Evolutionary conservation across 2,797 vertebrate species (phyloP).

Genomic region (Hyperoplus lanceolatus): DNA sequence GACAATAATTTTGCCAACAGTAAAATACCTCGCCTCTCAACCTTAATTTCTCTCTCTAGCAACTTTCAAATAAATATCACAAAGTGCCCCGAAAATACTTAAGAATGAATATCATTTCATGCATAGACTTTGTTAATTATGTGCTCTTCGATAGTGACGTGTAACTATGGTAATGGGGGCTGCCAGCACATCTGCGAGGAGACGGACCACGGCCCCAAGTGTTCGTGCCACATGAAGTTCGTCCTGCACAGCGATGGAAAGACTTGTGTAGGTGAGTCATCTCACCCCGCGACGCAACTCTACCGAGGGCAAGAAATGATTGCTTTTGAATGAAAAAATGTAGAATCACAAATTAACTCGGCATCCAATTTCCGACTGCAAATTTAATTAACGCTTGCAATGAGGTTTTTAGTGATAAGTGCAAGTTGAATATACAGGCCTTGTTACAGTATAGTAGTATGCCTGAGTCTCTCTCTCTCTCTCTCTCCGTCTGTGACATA

Average conservation of each 20-base stretch:
- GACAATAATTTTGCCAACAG: conserved; percentile 3
- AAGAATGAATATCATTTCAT: not conserved
- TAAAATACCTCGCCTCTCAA: not conserved
- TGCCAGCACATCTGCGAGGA: conserved; percentile 99
- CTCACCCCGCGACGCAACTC: conserved; percentile 43
- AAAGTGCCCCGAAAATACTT: conserved; percentile 2
- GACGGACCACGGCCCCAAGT: conserved; percentile 95
- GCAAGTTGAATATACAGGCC: conserved; percentile 38
- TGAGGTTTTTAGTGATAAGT: conserved; percentile 43
- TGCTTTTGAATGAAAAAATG: conserved; percentile 47
- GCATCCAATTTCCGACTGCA: conserved; percentile 39
- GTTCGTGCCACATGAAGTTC: conserved; percentile 97
- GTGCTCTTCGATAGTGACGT: conserved; percentile 90
- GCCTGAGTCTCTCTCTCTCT: conserved; percentile 28
- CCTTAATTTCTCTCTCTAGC: conserved; percentile 14
- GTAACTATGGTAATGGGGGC: conserved; percentile 98
- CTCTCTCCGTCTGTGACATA: conserved; percentile 74
- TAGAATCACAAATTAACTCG: conserved; percentile 39
- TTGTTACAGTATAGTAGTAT: conserved; percentile 39
- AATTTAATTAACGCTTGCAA: conserved; percentile 60
- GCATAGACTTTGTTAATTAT: conserved; percentile 43
- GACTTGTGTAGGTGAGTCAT: conserved; percentile 97
- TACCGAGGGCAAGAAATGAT: conserved; percentile 50
- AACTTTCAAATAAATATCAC: conserved; percentile 13
- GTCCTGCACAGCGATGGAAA: conserved; percentile 95